Base-by-base conservation (phyloP, 2,888 invertebrate genomes). In the Odontocolon sp. region DNA sequence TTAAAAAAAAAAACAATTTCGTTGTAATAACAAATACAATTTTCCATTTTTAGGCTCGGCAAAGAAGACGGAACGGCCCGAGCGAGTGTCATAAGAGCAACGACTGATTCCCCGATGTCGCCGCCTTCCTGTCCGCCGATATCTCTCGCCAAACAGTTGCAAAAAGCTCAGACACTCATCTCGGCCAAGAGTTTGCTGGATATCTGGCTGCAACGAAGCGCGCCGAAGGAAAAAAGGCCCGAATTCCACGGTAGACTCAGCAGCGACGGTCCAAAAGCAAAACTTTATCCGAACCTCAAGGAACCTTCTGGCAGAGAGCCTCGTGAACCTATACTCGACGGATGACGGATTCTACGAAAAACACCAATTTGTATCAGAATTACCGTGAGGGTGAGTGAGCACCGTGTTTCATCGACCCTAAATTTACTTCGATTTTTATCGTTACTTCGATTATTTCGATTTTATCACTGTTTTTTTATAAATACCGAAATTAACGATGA, bases 61-160 rank as follows among this genome's bases (percentile, higher is more conserved):
- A 90, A 90, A 68, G 89, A 88, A 40, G 91, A 90, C 23, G 82
- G 82, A 47, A 87, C 91, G 40, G 90, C 92, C 0, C 91, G 93
- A 5, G 93, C 91, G 2, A 91, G 89, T 59, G 92, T 94, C 0
- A 93, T 94, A 73, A 91, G 96, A 57, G 95, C 96, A 1, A 96
- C 96, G 0, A 96, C 96, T 0, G 97, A 97, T 88, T 96, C 96
- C 0, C 96, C 96, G 0, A 93, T 96, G 89, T 97, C 97, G 0
- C 96, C 96, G 0, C 95, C 95, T 0, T 94, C 95, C 2, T 84
- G 85, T 33, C 86, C 86, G 3, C 72, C 80, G 59, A 76, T 82
- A 14, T 82, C 86, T 0, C 45, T 88, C 6, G 87, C 88, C 2
- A 90, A 90, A 77, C 89, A 88, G 63, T 68, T 87, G n/a, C 86